Percentiles rank a stretch among this genome's conserved stretches.
Evolutionary conservation across 2,113 vertebrate genomes (phyloP).

Genomic region (Alexandromys fortis): DNA sequence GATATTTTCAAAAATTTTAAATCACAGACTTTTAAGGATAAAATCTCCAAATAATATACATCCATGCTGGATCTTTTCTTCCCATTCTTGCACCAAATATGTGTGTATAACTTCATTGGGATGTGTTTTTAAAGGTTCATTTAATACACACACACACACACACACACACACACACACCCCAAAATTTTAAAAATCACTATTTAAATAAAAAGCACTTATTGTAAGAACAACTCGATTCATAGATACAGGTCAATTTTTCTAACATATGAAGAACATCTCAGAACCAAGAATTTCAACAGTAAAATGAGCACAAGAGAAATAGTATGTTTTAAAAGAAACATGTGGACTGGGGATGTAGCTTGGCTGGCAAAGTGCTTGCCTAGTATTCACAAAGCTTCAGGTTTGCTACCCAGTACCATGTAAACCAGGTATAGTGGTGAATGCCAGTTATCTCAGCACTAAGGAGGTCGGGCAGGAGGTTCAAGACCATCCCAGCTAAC

Average conservation of each 20-base stretch:
- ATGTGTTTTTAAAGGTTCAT: conserved; percentile 28
- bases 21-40: conserved; percentile 21
- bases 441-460: not conserved
- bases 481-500: not conserved
- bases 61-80: conserved; percentile 33
- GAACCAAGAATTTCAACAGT: conserved; percentile 44
- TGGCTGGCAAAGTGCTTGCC: not conserved
- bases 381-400: not conserved
- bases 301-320: conserved; percentile 49
- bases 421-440: not conserved
- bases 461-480: not conserved
- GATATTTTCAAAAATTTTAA: conserved; percentile 53
- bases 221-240: conserved; percentile 23
- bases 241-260: conserved; percentile 22
- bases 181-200: conserved; percentile 32
- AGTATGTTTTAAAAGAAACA: conserved; percentile 44
- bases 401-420: not conserved
- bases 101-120: conserved; percentile 33
- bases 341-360: not conserved
- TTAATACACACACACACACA: conserved; percentile 5
- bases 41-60: conserved; percentile 30
- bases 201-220: conserved; percentile 46
- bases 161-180: not conserved
- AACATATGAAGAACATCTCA: conserved; percentile 43
- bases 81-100: conserved; percentile 11